Base-by-base conservation (phyloP, 35 echinoderm and acorn worm genomes). In the Lytechinus variegatus region DNA sequence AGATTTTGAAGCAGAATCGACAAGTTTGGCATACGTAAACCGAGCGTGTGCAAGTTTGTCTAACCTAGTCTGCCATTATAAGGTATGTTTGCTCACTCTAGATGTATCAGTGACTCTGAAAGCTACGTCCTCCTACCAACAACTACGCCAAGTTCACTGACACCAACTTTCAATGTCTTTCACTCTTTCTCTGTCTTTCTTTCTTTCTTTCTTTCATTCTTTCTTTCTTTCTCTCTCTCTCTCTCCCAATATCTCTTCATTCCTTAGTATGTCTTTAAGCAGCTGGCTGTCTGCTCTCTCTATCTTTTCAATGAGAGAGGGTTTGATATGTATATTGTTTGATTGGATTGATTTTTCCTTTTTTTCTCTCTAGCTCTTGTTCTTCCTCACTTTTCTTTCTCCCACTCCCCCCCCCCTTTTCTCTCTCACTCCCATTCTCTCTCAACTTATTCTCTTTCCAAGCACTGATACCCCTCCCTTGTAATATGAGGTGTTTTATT, bases 31-130 rank as follows among this genome's bases (percentile, higher is more conserved):
- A 57, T 57, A 93, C 92, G 92, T 93, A 93, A 93, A 93, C 54
- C 54, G 92, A 93, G 92, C 92, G 54, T 93, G 52, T 93, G 52
- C 54, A 93, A 93, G 92, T 93, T 93, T 93, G 92, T 93, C 92
- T 93, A 93, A 93, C 92, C 92, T 27, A 93, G 92, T 55, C 92
- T 93, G 92, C 8, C 57, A 93, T 93, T 56, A 93, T 93, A 27
- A 24, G 92, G 92, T 44, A 33, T 93, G 92, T 93, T 93, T 93
- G 92, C 92, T 93, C 92, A 93, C 13, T 93, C 92, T 93, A 93
- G 92, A 55, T 93, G 92, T 57, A 93, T 57, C 92, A 55, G 53
- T 93, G 92, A 93, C 92, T 52, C 28, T 96, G 54, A 28, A 54
- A n/a, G 92, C 88, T 87, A 95, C 95, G 56, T 87, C 94, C 86